A percentile compares a stretch with the other conserved stretches of the same genome.
These are phyloP conservation scores for Orthonevra nobilis DNA, from an alignment of 2,888 invertebrate genomes.

Conservation along the genomic window DNA sequence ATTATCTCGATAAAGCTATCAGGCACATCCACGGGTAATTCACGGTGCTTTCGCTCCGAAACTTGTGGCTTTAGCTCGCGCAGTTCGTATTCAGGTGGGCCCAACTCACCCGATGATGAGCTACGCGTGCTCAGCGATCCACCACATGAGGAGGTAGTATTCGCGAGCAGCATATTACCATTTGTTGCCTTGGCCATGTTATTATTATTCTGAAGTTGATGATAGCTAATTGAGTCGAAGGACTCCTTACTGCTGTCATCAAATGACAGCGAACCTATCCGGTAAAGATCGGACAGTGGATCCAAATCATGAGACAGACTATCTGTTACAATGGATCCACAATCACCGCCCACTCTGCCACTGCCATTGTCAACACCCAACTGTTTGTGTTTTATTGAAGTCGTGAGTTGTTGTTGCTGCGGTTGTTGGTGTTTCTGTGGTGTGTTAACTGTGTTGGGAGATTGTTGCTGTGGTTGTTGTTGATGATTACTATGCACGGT, in stretches of 20 bases:
- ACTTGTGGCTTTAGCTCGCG: slow-evolving; percentile 71
- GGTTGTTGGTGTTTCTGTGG: slow-evolving; percentile 46
- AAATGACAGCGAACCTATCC: slow-evolving; percentile 76
- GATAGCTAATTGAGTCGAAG: slow-evolving; percentile 79
- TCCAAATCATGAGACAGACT: slow-evolving; percentile 73
- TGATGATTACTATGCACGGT: slow-evolving; percentile 42
- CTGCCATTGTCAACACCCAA: slow-evolving; percentile 67
- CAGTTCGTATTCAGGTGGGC: slow-evolving; percentile 78
- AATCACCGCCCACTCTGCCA: slow-evolving; percentile 42
- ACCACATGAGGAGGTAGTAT: slow-evolving; percentile 65
- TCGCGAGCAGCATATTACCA: slow-evolving; percentile 64
- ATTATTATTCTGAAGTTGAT: slow-evolving; percentile 75
- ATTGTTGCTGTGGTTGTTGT: slow-evolving; percentile 73
- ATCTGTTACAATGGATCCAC: slow-evolving; percentile 22
- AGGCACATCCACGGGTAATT: slow-evolving; percentile 93
- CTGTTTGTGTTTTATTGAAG: slow-evolving; percentile 62
- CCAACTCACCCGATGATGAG: slow-evolving; percentile 74
- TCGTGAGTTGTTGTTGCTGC: slow-evolving; percentile 41
- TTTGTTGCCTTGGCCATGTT: slow-evolving; percentile 58
- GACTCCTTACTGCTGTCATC: slow-evolving; percentile 79
- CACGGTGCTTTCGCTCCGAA: slow-evolving; percentile 80
- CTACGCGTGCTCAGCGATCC: slow-evolving; percentile 75
- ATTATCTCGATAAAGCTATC: slow-evolving; percentile 91
- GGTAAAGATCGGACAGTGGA: slow-evolving; percentile 75
- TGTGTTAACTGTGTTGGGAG: slow-evolving; percentile 49